Percentiles rank a stretch among this genome's conserved stretches.
phyloP scores from a whole-genome alignment of 2,888 invertebrate genomes.

The Stenodema calcarata region DNA sequence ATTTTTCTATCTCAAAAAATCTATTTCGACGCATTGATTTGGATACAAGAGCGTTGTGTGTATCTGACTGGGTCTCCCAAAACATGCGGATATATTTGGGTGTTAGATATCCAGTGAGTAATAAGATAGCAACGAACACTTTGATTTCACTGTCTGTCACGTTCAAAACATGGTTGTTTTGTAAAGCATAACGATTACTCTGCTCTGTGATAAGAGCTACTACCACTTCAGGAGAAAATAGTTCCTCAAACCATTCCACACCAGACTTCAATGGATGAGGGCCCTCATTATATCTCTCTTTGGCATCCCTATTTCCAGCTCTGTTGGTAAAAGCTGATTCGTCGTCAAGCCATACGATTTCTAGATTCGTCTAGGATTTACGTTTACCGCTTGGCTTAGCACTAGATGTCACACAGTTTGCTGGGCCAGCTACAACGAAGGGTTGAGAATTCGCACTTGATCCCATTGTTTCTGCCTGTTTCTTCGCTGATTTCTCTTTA shows the following conservation, averaged over 20 bases:
- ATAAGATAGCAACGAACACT: conserved; percentile 32
- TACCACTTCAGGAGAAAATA: conserved; percentile 29
- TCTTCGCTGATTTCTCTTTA: not conserved
- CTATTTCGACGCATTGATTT: conserved; percentile 29
- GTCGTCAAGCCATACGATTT: conserved; percentile 7
- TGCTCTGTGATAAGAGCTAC: conserved; percentile 1
- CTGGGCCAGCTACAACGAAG: not conserved
- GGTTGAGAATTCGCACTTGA: not conserved
- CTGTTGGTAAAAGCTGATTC: conserved; percentile 28
- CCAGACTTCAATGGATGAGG: conserved; percentile 28
- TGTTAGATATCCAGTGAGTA: conserved; percentile 38
- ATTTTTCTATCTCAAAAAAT: conserved; percentile 42
- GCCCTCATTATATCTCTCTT: conserved; percentile 22
- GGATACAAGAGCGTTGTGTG: conserved; percentile 16
- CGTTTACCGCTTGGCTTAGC: not conserved
- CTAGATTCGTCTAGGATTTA: not conserved
- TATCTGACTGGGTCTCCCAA: conserved; percentile 34
- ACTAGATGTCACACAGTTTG: not conserved
- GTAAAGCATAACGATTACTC: conserved; percentile 25
- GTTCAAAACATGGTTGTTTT: conserved; percentile 16
- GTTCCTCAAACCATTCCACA: conserved; percentile 42
- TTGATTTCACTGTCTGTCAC: conserved; percentile 30
- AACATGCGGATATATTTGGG: conserved; percentile 43
- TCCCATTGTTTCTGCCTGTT: not conserved
- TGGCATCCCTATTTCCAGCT: conserved; percentile 24